Evolutionary conservation across 2,888 invertebrate genomes (phyloP).

Genomic region (Lymantria monacha): DNA sequence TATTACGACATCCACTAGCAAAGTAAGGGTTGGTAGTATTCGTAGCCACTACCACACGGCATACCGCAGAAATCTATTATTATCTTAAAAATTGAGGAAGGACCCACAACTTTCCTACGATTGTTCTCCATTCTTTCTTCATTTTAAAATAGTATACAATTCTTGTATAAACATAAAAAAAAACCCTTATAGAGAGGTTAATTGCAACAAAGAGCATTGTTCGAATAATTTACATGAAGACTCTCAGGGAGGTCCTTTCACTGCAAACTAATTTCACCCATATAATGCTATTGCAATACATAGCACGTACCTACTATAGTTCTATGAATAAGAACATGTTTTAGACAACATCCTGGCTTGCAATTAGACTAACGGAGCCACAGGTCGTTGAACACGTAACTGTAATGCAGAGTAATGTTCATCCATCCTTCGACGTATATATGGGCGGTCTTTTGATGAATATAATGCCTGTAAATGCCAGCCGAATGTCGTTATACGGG

Average conservation of each 20-base stretch:
- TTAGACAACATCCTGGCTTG: constrained; percentile 16
- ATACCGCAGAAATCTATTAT: too few relatives aligned
- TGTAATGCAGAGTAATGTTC: constrained; percentile 14
- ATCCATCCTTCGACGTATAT: constrained; percentile 13
- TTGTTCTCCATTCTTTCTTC: too few relatives aligned
- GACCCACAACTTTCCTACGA: too few relatives aligned
- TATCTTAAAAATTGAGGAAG: too few relatives aligned
- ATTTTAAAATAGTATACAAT: too few relatives aligned
- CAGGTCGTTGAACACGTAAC: constrained; percentile 28
- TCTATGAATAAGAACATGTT: constrained; percentile 14
- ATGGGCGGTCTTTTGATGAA: constrained; percentile 1
- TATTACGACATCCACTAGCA: too few relatives aligned
- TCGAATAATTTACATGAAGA: neutral
- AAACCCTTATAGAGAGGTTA: too few relatives aligned
- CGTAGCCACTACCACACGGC: too few relatives aligned
- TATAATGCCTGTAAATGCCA: neutral
- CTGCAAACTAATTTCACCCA: constrained; percentile 1
- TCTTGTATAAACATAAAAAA: too few relatives aligned
- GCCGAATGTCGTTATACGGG: neutral
- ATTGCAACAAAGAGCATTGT: neutral
- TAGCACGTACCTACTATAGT: constrained; percentile 10
- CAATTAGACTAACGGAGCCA: constrained; percentile 27
- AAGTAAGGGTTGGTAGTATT: too few relatives aligned
- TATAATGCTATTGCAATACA: constrained; percentile 7
- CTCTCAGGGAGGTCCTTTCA: constrained; percentile 1